Percentiles rank a stretch among this genome's conserved stretches.
Conservation (phyloP, 2,888 invertebrate genomes). For the Hyalella azteca region DNA sequence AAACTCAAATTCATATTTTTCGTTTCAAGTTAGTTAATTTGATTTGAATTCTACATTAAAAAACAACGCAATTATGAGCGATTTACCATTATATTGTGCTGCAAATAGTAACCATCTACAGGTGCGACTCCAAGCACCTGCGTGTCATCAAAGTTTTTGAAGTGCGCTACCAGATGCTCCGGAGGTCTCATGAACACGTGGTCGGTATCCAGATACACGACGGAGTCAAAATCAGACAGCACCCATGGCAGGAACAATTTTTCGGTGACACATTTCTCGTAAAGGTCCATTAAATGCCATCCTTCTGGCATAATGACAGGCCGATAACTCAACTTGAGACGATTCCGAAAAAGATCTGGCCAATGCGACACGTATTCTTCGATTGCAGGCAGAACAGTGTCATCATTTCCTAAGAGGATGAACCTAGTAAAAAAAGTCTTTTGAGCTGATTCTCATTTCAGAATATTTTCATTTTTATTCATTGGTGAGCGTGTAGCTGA, state of each 20-base stretch:
- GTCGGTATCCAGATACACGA: not conserved
- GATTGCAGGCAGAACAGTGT: not conserved
- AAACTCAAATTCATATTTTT: not conserved
- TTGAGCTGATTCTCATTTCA: too few relatives aligned
- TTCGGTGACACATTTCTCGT: not conserved
- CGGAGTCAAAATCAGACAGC: not conserved
- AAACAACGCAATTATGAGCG: not conserved
- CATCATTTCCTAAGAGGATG: not conserved
- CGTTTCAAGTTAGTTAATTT: not conserved
- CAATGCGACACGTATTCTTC: not conserved
- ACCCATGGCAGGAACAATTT: conserved; percentile 3
- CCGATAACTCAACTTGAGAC: not conserved
- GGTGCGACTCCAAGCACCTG: not conserved
- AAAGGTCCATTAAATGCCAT: not conserved
- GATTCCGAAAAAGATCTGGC: not conserved
- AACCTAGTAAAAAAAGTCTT: too few relatives aligned
- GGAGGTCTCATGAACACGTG: not conserved
- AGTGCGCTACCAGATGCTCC: not conserved
- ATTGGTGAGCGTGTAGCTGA: too few relatives aligned
- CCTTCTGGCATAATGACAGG: not conserved
- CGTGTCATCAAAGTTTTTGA: not conserved
- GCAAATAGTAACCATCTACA: not conserved
- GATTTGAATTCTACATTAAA: not conserved
- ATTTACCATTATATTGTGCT: not conserved
- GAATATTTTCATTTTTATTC: too few relatives aligned